phyloP scores from a whole-genome alignment of 2,797 vertebrate genomes.

The Neostethus bicornis region DNA sequence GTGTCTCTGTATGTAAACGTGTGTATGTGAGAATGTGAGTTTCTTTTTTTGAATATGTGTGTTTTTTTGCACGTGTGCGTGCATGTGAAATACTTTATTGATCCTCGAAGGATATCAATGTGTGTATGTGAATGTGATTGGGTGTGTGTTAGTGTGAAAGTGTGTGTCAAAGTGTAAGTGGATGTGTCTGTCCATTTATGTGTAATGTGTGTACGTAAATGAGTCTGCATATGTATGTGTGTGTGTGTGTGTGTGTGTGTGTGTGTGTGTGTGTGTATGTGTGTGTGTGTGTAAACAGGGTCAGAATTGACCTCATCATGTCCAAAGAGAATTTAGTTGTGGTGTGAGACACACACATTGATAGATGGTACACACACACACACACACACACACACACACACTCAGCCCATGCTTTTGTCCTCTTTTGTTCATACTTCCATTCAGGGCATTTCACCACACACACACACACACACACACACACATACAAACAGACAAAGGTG shows the following conservation, averaged over 20 bases:
- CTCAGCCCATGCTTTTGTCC: neutral
- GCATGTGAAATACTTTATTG: conserved; percentile 38
- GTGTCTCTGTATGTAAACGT: too few species aligned
- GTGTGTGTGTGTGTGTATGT: too few species aligned
- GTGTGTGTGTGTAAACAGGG: conserved; percentile 32
- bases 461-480: too few species aligned
- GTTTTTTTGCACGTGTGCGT: neutral
- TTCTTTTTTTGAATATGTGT: too few species aligned
- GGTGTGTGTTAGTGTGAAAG: too few species aligned
- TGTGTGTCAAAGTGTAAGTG: conserved; percentile 28
- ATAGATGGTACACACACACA: neutral
- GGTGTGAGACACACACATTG: conserved; percentile 26
- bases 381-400: neutral
- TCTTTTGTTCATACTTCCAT: conserved; percentile 23
- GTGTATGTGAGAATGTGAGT: too few species aligned
- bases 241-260: too few species aligned
- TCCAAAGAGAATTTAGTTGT: conserved; percentile 32
- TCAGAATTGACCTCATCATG: conserved; percentile 49
- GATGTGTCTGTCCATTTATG: neutral
- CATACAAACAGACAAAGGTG: too few species aligned
- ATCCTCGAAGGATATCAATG: too few species aligned
- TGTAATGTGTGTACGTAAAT: too few species aligned
- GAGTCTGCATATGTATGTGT: too few species aligned
- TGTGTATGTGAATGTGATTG: too few species aligned
- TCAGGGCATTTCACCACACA: conserved; percentile 23